A percentile compares a stretch with the other conserved stretches of the same genome.
Conservation (phyloP, 2,113 vertebrate genomes). For the Bambusicola thoracicus region DNA sequence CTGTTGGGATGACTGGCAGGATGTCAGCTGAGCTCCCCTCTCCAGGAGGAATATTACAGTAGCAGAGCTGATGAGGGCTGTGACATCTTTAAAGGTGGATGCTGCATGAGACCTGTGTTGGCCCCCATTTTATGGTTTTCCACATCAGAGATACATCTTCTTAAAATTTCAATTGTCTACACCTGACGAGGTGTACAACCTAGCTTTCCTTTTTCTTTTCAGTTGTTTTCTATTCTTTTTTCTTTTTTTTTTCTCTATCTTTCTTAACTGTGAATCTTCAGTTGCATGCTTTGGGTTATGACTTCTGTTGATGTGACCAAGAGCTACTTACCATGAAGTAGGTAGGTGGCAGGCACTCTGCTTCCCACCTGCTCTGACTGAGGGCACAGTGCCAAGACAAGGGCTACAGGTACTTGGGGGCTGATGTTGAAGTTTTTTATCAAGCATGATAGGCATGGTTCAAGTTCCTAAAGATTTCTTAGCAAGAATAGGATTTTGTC, state of each 20-base stretch:
- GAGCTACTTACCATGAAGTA: neutral
- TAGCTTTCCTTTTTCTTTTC: neutral
- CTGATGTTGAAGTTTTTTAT: neutral
- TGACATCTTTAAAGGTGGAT: constrained; percentile 40
- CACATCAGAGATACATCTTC: constrained; percentile 1
- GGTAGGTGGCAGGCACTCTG: neutral
- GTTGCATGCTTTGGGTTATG: neutral
- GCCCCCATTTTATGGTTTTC: neutral
- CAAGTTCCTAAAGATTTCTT: neutral
- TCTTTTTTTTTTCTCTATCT: neutral
- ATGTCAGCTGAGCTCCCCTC: constrained; percentile 28
- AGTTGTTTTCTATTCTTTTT: neutral
- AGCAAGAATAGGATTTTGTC: neutral
- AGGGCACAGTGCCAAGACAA: neutral
- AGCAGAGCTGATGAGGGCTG: neutral
- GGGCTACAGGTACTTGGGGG: neutral
- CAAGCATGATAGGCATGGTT: neutral
- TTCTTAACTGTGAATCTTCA: neutral
- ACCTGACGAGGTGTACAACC: neutral
- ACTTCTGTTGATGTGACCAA: neutral
- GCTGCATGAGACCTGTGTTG: constrained; percentile 8
- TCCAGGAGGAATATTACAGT: constrained; percentile 17
- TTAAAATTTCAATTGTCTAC: constrained; percentile 2
- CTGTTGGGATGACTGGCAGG: constrained; percentile 8
- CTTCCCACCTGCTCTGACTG: neutral